Evolutionary conservation across 2,888 invertebrate species (phyloP).

Genomic region (Trichopria drosophilae): DNA sequence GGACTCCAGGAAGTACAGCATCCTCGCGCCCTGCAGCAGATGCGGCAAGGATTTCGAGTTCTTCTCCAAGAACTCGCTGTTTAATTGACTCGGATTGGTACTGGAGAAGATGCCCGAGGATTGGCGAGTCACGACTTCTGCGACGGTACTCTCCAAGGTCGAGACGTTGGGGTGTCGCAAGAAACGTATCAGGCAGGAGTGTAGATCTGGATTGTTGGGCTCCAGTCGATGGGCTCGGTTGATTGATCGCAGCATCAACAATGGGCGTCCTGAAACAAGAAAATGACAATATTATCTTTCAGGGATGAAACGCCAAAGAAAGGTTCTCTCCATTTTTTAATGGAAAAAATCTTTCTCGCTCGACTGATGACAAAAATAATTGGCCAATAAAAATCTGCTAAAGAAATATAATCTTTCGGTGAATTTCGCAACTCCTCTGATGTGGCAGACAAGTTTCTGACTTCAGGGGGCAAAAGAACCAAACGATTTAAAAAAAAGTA

Average conservation of each 20-base stretch:
- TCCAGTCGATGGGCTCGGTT: slow-evolving; percentile 83
- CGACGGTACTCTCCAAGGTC: slow-evolving; percentile 60
- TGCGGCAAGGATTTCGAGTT: slow-evolving; percentile 69
- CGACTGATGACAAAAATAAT: too few species aligned
- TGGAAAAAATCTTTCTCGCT: too few species aligned
- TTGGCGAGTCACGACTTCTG: slow-evolving; percentile 61
- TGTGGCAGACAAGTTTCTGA: too few species aligned
- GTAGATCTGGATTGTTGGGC: slow-evolving; percentile 77
- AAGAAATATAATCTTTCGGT: too few species aligned
- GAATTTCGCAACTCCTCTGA: too few species aligned
- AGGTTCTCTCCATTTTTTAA: too few species aligned
- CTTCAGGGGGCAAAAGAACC: too few species aligned
- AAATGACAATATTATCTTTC: slow-evolving; percentile 1
- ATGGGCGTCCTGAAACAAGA: slow-evolving; percentile 72
- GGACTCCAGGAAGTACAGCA: slow-evolving; percentile 75
- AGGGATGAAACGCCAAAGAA: too few species aligned
- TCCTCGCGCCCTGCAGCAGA: slow-evolving; percentile 80
- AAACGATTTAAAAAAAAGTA: too few species aligned
- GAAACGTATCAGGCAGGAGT: slow-evolving; percentile 84
- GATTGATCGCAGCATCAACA: slow-evolving; percentile 94
- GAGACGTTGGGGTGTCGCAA: slow-evolving; percentile 61
- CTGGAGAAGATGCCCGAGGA: slow-evolving; percentile 63
- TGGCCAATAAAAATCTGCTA: too few species aligned
- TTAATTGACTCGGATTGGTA: slow-evolving; percentile 63
- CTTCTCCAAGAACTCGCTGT: slow-evolving; percentile 58